Evolutionary conservation across 2,113 vertebrate species (phyloP).

Genomic region (Calonectris borealis): DNA sequence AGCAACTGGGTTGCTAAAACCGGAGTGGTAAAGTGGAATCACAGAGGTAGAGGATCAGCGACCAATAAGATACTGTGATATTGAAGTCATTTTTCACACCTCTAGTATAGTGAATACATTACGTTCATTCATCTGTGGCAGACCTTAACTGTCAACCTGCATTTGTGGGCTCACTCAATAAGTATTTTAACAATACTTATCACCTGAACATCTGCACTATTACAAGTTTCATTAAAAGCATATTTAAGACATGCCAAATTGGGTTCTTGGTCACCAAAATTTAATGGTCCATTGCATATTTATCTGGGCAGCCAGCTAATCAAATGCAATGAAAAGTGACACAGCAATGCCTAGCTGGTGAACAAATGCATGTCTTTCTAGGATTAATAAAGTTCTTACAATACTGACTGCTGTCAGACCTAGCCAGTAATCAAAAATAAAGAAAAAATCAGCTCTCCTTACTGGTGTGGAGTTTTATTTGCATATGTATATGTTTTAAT

Average conservation of each 20-base stretch:
- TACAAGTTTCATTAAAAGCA: not conserved
- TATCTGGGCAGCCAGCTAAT: not conserved
- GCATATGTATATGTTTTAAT: not conserved
- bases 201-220: not conserved
- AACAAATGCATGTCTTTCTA: not conserved
- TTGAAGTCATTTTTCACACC: not conserved
- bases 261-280: not conserved
- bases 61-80: not conserved
- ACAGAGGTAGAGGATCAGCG: not conserved
- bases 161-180: not conserved
- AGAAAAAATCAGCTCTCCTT: not conserved
- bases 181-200: not conserved
- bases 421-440: not conserved
- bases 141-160: not conserved
- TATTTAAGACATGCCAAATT: not conserved
- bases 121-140: not conserved
- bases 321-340: not conserved
- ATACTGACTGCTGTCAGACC: not conserved
- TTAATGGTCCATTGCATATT: not conserved
- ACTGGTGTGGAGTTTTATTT: not conserved
- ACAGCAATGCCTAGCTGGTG: not conserved
- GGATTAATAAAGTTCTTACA: not conserved
- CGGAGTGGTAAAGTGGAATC: not conserved
- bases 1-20: not conserved
- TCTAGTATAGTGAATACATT: not conserved